Evolutionary conservation across 2,113 vertebrate species (phyloP).

Genomic region (Microcebus jonahi): DNA sequence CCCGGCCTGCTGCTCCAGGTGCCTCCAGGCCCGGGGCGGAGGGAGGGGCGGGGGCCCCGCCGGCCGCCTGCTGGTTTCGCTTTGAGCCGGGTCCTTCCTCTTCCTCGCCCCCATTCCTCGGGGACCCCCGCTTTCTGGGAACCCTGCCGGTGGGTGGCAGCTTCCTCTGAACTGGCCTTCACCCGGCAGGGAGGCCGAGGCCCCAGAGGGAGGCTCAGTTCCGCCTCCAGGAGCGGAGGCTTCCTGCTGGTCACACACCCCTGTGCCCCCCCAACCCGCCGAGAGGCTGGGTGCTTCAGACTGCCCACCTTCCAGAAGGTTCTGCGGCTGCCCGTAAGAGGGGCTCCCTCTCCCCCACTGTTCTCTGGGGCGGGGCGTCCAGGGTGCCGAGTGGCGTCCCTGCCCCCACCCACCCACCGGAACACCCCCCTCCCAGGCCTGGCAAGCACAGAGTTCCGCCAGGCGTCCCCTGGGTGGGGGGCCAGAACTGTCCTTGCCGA

Average conservation of each 20-base stretch:
- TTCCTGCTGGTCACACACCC: not conserved
- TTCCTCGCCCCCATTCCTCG: not conserved
- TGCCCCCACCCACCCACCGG: too few relatives aligned
- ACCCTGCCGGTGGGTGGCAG: not conserved
- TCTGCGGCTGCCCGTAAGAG: not conserved
- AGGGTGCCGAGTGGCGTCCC: not conserved
- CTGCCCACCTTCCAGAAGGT: not conserved
- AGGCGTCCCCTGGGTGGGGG: not conserved
- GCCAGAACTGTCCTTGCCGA: not conserved
- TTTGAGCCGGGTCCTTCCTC: not conserved
- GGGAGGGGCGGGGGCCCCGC: not conserved
- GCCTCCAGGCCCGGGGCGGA: not conserved
- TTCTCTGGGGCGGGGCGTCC: too few relatives aligned
- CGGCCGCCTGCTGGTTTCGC: not conserved
- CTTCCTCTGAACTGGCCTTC: conserved; percentile 48
- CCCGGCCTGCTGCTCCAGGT: not conserved
- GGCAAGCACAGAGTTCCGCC: not conserved
- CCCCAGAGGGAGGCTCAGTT: not conserved
- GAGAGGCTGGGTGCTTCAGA: not conserved
- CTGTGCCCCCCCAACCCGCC: not conserved
- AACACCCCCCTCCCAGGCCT: too few relatives aligned
- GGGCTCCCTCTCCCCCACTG: too few relatives aligned
- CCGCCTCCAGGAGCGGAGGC: not conserved
- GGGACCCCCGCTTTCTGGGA: conserved; percentile 28
- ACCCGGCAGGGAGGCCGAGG: not conserved